These are phyloP conservation scores for Sturnira hondurensis DNA, from an alignment of 2,113 vertebrate species.

Conservation along the genomic window DNA sequence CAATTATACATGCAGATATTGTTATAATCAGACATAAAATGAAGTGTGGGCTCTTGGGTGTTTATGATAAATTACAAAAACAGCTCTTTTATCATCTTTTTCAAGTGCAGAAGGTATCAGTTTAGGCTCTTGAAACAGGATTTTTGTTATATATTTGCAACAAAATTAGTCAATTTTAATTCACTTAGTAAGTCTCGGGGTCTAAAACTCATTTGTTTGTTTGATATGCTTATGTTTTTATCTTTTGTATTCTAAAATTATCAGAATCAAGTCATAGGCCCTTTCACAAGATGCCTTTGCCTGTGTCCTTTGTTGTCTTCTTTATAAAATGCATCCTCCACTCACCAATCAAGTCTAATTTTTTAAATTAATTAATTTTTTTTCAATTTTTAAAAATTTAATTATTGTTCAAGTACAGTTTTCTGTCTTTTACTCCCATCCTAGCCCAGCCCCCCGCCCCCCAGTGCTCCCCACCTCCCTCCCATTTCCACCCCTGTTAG, in stretches of 20 bases:
- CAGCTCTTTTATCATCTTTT: not conserved
- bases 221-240: not conserved
- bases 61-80: conserved; percentile 35
- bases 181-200: not conserved
- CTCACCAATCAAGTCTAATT: not conserved
- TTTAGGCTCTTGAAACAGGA: not conserved
- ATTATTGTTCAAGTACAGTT: too few relatives aligned
- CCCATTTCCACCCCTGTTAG: too few relatives aligned
- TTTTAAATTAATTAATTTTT: too few relatives aligned
- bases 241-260: not conserved
- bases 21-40: conserved; percentile 67
- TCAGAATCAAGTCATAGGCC: not conserved
- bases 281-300: not conserved
- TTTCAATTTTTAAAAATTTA: too few relatives aligned
- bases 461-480: too few relatives aligned
- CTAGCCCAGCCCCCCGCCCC: too few relatives aligned
- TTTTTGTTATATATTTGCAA: not conserved
- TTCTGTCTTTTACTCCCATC: too few relatives aligned
- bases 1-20: conserved; percentile 69
- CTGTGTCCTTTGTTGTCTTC: not conserved
- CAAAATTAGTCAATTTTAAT: conserved; percentile 13
- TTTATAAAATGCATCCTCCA: too few relatives aligned
- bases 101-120: not conserved
- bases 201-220: not conserved
- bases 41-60: conserved; percentile 20